These are phyloP conservation scores for Accipiter cooperii DNA, from an alignment of 2,113 vertebrate genomes.

Conservation along the genomic window DNA sequence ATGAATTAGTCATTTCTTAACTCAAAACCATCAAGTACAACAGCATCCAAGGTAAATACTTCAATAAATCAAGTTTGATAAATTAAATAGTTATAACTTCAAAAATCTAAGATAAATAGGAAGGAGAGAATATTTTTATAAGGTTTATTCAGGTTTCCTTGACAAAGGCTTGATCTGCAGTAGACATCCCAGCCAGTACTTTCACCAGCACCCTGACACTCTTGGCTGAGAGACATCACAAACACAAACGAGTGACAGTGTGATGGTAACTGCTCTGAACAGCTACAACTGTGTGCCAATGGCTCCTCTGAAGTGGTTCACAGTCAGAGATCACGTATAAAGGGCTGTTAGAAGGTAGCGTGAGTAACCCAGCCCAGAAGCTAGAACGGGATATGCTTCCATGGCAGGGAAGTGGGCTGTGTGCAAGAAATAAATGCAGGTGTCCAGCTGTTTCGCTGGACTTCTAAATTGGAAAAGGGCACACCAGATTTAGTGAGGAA, in stretches of 20 bases:
- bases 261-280: slow-evolving; percentile 5
- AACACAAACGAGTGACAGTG: slow-evolving; percentile 27
- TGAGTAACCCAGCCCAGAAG: background rate
- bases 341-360: background rate
- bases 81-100: slow-evolving; percentile 33
- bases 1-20: slow-evolving; percentile 35
- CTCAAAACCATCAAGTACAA: slow-evolving; percentile 1
- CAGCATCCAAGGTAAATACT: slow-evolving; percentile 32
- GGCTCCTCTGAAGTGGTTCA: background rate
- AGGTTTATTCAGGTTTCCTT: slow-evolving; percentile 65
- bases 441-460: background rate
- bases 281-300: background rate
- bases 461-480: background rate
- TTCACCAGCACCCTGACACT: slow-evolving; percentile 64
- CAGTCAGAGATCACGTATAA: background rate
- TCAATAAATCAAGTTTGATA: slow-evolving; percentile 13
- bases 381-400: background rate
- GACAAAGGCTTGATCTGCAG: slow-evolving; percentile 50
- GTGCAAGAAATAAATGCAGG: background rate
- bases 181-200: slow-evolving; percentile 41
- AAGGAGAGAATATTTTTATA: slow-evolving; percentile 28
- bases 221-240: slow-evolving; percentile 64
- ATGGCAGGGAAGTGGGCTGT: background rate
- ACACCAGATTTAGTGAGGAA: background rate
- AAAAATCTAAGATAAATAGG: slow-evolving; percentile 49